Conservation (phyloP, 30 jellyfish, hydroid and myxozoan species). For the Phacellophora camtschatica region DNA sequence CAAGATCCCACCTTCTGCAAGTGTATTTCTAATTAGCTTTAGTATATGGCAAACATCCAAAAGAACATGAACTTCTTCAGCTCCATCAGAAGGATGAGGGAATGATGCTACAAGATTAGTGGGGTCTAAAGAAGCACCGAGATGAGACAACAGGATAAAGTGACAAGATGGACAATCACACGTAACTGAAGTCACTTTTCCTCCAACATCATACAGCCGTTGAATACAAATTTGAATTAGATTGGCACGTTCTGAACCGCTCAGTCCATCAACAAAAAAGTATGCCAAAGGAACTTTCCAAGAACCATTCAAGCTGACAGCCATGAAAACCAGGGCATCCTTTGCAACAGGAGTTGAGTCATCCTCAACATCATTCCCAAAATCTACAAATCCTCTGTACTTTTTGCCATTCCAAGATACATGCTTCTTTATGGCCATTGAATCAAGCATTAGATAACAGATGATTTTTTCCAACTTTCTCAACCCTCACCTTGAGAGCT, state of each 20-base stretch:
- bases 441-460: constrained; percentile 26
- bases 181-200: neutral
- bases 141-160: constrained; percentile 12
- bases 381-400: constrained; percentile 38
- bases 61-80: constrained; percentile 14
- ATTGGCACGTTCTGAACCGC: constrained; percentile 57
- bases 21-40: constrained; percentile 63
- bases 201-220: constrained; percentile 29
- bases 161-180: constrained; percentile 71
- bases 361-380: constrained; percentile 46
- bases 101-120: constrained; percentile 17
- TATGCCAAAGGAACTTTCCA: constrained; percentile 60
- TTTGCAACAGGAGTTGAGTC: constrained; percentile 38
- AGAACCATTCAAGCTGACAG: constrained; percentile 18
- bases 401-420: constrained; percentile 45
- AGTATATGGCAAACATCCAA: constrained; percentile 86
- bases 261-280: constrained; percentile 50
- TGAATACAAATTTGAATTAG: constrained; percentile 26
- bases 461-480: neutral
- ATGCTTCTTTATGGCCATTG: constrained; percentile 37
- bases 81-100: constrained; percentile 37
- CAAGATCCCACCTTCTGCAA: constrained; percentile 64
- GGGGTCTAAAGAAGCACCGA: constrained; percentile 34
- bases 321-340: constrained; percentile 53
- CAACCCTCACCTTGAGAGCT: constrained; percentile 7